Conservation (phyloP, 2,888 invertebrate genomes). For the Agrenia bidenticulata region DNA sequence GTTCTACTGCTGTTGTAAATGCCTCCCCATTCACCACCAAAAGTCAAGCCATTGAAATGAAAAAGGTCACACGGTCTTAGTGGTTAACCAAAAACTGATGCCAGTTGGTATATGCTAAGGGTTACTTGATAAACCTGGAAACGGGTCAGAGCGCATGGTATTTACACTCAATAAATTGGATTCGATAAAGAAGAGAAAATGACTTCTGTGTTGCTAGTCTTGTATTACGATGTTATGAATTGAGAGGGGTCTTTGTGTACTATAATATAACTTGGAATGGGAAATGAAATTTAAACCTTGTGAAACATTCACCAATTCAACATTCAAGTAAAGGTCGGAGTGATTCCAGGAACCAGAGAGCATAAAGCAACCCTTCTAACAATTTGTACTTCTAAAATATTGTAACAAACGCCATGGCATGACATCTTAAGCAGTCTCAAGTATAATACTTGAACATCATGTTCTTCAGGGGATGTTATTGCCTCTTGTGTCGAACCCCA, state of each 20-base stretch:
- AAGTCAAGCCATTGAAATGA: too few species aligned
- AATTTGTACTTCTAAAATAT: constrained; percentile 6
- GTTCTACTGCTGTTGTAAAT: too few species aligned
- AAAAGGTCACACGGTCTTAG: background rate
- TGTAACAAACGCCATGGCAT: background rate
- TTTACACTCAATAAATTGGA: constrained; percentile 19
- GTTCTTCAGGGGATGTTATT: constrained; percentile 1
- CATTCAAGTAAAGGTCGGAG: constrained; percentile 9
- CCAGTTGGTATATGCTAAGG: background rate
- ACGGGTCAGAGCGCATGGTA: constrained; percentile 26
- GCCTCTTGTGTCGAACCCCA: background rate
- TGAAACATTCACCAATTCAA: constrained; percentile 3
- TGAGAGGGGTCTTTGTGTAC: background rate
- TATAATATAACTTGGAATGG: background rate
- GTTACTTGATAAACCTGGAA: constrained; percentile 1
- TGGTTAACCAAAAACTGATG: constrained; percentile 5
- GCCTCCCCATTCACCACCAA: too few species aligned
- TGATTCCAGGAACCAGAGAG: background rate
- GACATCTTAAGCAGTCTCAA: constrained; percentile 1
- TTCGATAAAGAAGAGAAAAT: too few species aligned
- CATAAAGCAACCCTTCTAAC: constrained; percentile 10
- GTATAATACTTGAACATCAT: constrained; percentile 5
- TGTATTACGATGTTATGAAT: too few species aligned
- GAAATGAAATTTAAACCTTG: constrained; percentile 2
- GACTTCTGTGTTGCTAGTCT: too few species aligned